Evolutionary conservation across 2,888 invertebrate genomes (phyloP), one percentile per base, ranked within the genome.

Genomic region (Trichogramma evanescens): DNA sequence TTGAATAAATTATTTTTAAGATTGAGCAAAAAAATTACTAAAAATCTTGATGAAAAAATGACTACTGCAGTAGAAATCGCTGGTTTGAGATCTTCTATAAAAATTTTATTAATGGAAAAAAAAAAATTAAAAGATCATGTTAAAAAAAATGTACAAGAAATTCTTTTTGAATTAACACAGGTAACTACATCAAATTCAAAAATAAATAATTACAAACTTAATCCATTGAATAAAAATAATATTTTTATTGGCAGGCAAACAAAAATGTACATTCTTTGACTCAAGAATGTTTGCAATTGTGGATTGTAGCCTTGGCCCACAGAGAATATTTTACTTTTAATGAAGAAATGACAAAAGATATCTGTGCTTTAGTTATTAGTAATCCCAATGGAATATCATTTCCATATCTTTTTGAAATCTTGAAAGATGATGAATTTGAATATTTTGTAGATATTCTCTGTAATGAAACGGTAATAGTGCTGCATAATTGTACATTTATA

Each of bases 1-100:
- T 62, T 73, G 4, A 69, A 63, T 42, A 71, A 71, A 59, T 68
- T 71, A 38, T 68, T 69, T 52, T 63, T 63, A n/a, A 71, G 67
- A 63, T 65, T 74, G 45, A 63, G 60, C 7, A 67, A 66, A 61
- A 66, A 56, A 39, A 64, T 73, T 49, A 56, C 71, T n/a, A 65
- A 60, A 62, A 51, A 56, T 6, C 58, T 68, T 26, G 52, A 61
- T 13, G 56, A 48, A 46, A 63, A 68, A 39, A 59, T 69, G 7
- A 67, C 58, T 4, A 62, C 66, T 61, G 6, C 65, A n/a, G 52
- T 61, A 10, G 68, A 73, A 52, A 55, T 74, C n/a, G 68, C 67
- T 61, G 66, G 64, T 39, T 65, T 76, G 45, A 68, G 60, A 56
- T 49, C 71, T n/a, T 54, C 71, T 50, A 58, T 76, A 7, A 71